phyloP scores from a whole-genome alignment of 2,797 vertebrate genomes.

The Chelmon rostratus region DNA sequence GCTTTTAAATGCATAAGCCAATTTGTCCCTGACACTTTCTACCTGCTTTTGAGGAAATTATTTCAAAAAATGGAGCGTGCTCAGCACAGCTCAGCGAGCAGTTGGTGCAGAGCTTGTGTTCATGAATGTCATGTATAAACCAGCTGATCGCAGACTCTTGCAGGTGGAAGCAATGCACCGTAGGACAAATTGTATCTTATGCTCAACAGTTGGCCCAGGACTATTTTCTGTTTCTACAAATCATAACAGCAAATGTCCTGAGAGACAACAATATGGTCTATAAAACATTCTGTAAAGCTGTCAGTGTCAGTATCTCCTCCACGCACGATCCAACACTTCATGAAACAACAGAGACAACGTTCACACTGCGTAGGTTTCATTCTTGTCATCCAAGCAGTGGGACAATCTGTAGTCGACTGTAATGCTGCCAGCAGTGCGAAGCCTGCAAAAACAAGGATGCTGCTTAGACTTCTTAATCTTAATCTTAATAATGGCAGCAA shows the following conservation, averaged over 20 bases:
- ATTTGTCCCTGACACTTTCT: conserved; percentile 26
- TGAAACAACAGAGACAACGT: conserved; percentile 63
- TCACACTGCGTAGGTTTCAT: conserved; percentile 66
- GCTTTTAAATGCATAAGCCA: conserved; percentile 8
- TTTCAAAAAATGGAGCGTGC: conserved; percentile 37
- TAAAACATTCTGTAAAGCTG: conserved; percentile 71
- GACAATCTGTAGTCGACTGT: conserved; percentile 61
- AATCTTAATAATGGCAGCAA: conserved; percentile 32
- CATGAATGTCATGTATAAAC: conserved; percentile 52
- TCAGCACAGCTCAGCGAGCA: conserved; percentile 33
- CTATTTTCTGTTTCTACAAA: conserved; percentile 60
- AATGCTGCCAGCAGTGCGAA: conserved; percentile 50
- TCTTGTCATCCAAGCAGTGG: conserved; percentile 67
- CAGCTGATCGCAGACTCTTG: conserved; percentile 36
- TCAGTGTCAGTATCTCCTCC: conserved; percentile 56
- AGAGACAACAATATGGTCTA: conserved; percentile 65
- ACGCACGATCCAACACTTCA: conserved; percentile 53
- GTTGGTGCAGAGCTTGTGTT: conserved; percentile 41
- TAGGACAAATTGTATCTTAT: conserved; percentile 54
- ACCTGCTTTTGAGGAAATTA: conserved; percentile 30
- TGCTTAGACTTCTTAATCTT: conserved; percentile 31
- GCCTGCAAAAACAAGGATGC: conserved; percentile 48
- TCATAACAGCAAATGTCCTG: conserved; percentile 67
- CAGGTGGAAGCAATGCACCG: conserved; percentile 56
- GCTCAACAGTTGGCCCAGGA: conserved; percentile 60